Evolutionary conservation across 2,888 invertebrate species (phyloP).

Genomic region (Drosophila greeni): DNA sequence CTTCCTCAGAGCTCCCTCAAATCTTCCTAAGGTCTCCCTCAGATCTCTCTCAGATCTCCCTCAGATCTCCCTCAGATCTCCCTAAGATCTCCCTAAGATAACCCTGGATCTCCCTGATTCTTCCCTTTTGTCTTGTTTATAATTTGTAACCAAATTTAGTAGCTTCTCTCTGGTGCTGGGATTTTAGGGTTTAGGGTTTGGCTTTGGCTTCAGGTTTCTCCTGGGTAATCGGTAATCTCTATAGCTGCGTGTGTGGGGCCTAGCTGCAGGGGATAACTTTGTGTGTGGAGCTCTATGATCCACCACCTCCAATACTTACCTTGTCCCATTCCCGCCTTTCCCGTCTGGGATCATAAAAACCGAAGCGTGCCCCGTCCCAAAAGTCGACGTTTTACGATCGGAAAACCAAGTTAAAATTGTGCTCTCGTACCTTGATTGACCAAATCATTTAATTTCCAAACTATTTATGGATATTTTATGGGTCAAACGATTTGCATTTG

Average conservation of each 20-base stretch:
- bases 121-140: slow-evolving; percentile 15
- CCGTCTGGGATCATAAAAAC: slow-evolving; percentile 28
- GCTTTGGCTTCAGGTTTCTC: background rate
- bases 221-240: slow-evolving; percentile 10
- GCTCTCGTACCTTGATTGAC: slow-evolving; percentile 36
- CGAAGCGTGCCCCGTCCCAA: slow-evolving; percentile 31
- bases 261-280: slow-evolving; percentile 38
- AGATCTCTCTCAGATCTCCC: background rate
- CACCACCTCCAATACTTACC: slow-evolving; percentile 3
- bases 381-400: slow-evolving; percentile 29
- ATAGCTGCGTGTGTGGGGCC: slow-evolving; percentile 25
- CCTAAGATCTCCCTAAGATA: slow-evolving; percentile 18
- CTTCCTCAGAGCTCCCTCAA: slow-evolving; percentile 1
- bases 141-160: slow-evolving; percentile 35
- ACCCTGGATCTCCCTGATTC: background rate
- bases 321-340: slow-evolving; percentile 14
- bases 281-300: too few species aligned
- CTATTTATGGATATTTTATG: slow-evolving; percentile 46
- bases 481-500: slow-evolving; percentile 40
- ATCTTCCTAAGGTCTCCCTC: slow-evolving; percentile 7
- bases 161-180: slow-evolving; percentile 10
- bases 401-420: slow-evolving; percentile 9
- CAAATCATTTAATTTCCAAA: slow-evolving; percentile 35
- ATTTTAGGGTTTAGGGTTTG: slow-evolving; percentile 3
- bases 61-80: background rate